These are phyloP conservation scores for Drosophila kepulauana DNA, from an alignment of 1,140 invertebrate genomes.

Conservation along the genomic window DNA sequence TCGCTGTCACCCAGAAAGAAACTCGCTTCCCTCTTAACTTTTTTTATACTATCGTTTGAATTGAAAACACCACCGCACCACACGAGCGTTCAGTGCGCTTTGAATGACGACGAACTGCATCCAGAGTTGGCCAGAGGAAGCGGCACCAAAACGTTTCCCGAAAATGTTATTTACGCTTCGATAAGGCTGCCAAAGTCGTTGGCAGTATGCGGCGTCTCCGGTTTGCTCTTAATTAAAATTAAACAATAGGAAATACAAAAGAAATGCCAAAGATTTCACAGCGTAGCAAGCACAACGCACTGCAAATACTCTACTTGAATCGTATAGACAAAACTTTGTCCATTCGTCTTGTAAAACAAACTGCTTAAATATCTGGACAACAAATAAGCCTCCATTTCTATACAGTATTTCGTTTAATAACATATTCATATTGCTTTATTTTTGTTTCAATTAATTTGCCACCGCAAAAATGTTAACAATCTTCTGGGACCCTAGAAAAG, in stretches of 20 bases:
- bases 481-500: neutral
- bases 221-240: slow-evolving; percentile 45
- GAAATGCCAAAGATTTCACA: neutral
- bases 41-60: neutral
- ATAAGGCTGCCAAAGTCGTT: slow-evolving; percentile 27
- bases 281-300: neutral
- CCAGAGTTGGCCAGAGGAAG: slow-evolving; percentile 9
- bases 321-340: too few species aligned
- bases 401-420: neutral
- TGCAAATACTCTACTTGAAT: slow-evolving; percentile 4
- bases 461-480: neutral
- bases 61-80: slow-evolving; percentile 42
- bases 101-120: slow-evolving; percentile 31
- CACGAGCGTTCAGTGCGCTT: slow-evolving; percentile 49
- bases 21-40: neutral
- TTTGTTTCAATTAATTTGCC: neutral
- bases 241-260: slow-evolving; percentile 34
- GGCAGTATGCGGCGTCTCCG: slow-evolving; percentile 27
- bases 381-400: too few species aligned
- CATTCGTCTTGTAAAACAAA: too few species aligned
- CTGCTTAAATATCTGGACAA: too few species aligned
- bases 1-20: slow-evolving; percentile 38
- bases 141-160: neutral
- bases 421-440: neutral
- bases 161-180: slow-evolving; percentile 33